A percentile compares a stretch with the other conserved stretches of the same genome.
phyloP scores from a whole-genome alignment of 2,888 invertebrate species.

The Leucophora obtusa region DNA sequence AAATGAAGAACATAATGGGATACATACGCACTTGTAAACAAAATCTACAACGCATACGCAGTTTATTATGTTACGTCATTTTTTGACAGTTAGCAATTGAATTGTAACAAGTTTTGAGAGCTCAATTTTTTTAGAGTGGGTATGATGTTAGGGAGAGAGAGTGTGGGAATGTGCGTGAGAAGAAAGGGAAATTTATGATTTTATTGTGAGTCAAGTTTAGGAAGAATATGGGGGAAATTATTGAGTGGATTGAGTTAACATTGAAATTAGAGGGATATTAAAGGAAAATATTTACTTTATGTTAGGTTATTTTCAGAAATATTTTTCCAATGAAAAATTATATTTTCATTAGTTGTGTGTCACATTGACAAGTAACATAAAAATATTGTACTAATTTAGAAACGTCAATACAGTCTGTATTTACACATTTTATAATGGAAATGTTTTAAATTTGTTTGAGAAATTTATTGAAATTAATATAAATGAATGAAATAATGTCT shows the following conservation, averaged over 20 bases:
- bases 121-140: not conserved
- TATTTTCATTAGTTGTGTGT: conserved; percentile 18
- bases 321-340: conserved; percentile 9
- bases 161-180: not conserved
- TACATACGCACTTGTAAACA: conserved; percentile 8
- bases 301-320: not conserved
- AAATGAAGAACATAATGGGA: not conserved
- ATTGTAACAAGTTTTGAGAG: conserved; percentile 20
- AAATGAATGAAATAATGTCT: too few species aligned
- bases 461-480: too few species aligned
- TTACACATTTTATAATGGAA: not conserved
- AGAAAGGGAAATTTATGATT: conserved; percentile 10
- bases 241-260: not conserved
- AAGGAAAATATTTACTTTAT: not conserved
- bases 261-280: not conserved
- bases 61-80: conserved; percentile 40
- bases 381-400: conserved; percentile 1
- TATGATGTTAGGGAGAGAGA: not conserved
- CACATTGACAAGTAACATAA: conserved; percentile 11
- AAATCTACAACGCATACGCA: conserved; percentile 1
- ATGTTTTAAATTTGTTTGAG: not conserved
- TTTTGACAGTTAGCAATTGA: conserved; percentile 13
- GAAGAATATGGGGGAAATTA: not conserved
- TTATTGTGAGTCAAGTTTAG: not conserved
- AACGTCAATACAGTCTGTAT: not conserved